These are phyloP conservation scores for Phyllostomus hastatus DNA, from an alignment of 2,113 vertebrate species.

Conservation along the genomic window DNA sequence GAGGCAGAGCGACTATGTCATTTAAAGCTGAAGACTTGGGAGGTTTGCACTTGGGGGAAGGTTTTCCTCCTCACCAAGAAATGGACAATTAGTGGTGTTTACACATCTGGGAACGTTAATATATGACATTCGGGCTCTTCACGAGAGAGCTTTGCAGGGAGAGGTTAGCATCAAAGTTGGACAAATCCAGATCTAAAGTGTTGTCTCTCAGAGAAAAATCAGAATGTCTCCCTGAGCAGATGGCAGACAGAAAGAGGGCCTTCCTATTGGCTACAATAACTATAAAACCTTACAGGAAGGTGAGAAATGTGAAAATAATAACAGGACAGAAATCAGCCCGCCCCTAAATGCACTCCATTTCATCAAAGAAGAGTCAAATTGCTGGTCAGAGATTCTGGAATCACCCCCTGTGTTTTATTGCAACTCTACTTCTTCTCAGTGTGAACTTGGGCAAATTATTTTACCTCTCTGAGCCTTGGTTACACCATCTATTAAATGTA, in stretches of 20 bases:
- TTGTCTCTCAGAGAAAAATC: not conserved
- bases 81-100: not conserved
- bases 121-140: not conserved
- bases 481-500: not conserved
- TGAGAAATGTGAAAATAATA: not conserved
- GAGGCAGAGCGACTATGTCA: not conserved
- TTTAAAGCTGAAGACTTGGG: conserved; percentile 21
- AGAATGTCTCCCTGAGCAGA: not conserved
- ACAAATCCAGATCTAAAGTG: conserved; percentile 26
- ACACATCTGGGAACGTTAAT: not conserved
- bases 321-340: not conserved
- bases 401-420: not conserved
- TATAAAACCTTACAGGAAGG: not conserved
- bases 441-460: not conserved
- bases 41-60: not conserved
- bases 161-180: not conserved
- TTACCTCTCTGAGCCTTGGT: not conserved
- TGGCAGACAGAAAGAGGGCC: not conserved
- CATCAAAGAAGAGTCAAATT: not conserved
- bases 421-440: not conserved
- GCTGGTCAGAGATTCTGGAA: not conserved
- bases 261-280: not conserved
- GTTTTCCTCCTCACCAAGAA: not conserved
- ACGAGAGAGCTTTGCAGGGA: not conserved
- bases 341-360: not conserved